A percentile compares a stretch with the other conserved stretches of the same genome.
Conservation (phyloP, 2,113 vertebrate genomes). For the Tamias sibiricus region DNA sequence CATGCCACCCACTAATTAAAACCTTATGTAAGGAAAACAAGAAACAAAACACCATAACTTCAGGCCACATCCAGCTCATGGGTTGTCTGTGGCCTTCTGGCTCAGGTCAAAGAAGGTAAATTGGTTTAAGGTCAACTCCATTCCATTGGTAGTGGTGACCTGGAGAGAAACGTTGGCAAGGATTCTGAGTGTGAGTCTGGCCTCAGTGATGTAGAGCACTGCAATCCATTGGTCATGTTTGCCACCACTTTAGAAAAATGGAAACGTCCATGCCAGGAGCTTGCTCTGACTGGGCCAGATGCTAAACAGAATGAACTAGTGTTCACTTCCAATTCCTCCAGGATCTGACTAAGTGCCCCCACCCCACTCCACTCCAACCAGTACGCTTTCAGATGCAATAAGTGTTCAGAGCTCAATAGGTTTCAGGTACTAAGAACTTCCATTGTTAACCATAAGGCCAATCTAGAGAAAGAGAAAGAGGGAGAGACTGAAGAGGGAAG, state of each 20-base stretch:
- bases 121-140: background rate
- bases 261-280: background rate
- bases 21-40: background rate
- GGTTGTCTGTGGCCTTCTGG: background rate
- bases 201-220: background rate
- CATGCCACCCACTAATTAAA: background rate
- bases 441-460: background rate
- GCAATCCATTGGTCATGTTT: conserved; percentile 1
- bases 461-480: too few relatives aligned
- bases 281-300: background rate
- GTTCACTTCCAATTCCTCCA: background rate
- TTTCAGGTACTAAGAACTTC: background rate
- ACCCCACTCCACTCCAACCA: background rate
- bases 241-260: background rate
- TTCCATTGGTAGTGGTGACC: background rate
- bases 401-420: background rate
- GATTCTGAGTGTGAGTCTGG: background rate
- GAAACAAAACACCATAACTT: background rate
- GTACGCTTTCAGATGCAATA: background rate
- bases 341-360: too few relatives aligned
- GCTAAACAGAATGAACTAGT: background rate
- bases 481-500: background rate
- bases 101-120: background rate
- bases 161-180: background rate
- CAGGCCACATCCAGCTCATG: background rate